Conservation (phyloP, 2,888 invertebrate species). For the Chaetoderma sp. region DNA sequence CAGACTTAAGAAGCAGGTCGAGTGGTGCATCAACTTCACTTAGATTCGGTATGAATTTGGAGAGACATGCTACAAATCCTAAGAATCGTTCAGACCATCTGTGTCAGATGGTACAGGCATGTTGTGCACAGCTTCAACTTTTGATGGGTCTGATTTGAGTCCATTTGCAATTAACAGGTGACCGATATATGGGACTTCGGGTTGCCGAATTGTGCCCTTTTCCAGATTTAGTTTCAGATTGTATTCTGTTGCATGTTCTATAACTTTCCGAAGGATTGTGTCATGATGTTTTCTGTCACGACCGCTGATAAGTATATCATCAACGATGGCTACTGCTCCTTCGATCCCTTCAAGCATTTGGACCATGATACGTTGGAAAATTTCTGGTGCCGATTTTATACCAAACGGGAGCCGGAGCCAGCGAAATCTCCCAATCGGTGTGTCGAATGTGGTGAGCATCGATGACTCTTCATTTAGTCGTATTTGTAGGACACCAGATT, state of each 20-base stretch:
- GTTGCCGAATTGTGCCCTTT: constrained; percentile 28
- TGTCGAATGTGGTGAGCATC: constrained; percentile 43
- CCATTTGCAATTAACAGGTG: constrained; percentile 30
- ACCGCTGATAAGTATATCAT: constrained; percentile 39
- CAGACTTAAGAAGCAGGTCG: constrained; percentile 30
- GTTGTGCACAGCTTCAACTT: constrained; percentile 33
- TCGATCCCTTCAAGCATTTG: constrained; percentile 35
- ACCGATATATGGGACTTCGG: constrained; percentile 30
- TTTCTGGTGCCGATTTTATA: constrained; percentile 40
- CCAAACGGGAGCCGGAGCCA: constrained; percentile 42
- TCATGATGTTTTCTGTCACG: constrained; percentile 33
- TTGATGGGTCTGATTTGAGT: constrained; percentile 33
- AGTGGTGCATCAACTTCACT: constrained; percentile 37
- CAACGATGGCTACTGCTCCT: constrained; percentile 37
- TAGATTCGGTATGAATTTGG: constrained; percentile 40
- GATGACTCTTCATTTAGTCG: constrained; percentile 37
- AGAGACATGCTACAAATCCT: constrained; percentile 38
- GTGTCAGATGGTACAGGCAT: constrained; percentile 41
- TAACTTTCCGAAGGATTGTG: constrained; percentile 28
- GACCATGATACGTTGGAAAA: constrained; percentile 41
- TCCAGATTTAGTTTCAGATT: constrained; percentile 38
- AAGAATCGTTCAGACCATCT: constrained; percentile 36
- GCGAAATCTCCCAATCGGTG: constrained; percentile 38
- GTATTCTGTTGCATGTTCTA: constrained; percentile 31
- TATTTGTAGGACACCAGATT: constrained; percentile 42